Evolutionary conservation across 2,888 invertebrate genomes (phyloP), one percentile per base, ranked within the genome.

Genomic region (Agrotis clavis): DNA sequence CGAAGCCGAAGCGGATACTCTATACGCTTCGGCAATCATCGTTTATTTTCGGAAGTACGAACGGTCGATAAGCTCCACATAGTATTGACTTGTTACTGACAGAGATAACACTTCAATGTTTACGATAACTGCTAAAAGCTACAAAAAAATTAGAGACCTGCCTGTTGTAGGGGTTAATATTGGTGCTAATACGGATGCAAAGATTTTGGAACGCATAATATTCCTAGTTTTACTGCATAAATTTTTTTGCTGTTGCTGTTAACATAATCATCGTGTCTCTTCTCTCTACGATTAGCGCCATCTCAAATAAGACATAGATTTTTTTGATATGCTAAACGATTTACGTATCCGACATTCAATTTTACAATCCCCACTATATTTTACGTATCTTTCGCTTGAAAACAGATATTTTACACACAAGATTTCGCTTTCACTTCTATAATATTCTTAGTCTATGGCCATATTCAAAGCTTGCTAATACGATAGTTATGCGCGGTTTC

Each of bases 401-500:
- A 16, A 60, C 4, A 7, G 59, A 21, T 18, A 35, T 7, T 21
- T 5, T 30, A 25, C 2, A 11, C 13, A 14, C 4, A 6, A 13
- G 1, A 21, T n/a, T n/a, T n/a, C n/a, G n/a, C 11, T 41, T 25
- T 41, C 50, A 1, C 11, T 57, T 57, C 71, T 71, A 18, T 5
- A 0, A 19, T 25, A 19, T 25, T 35, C 1, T 65, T 73, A 67
- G 0, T 73, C 72, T 67, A 7, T 73, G 67, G 9, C 59, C 6
- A 14, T 47, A 19, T 62, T 53, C 41, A 30, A 53, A 59, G 60
- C 50, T 80, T 54, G 61, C 54, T 79, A 67, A 80, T 74, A 57
- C 64, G 53, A 68, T 68, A 65, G 75, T 19, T 65, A 68, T 79
- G 67, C 67, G 45, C 41, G 13, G 21, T 57, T 71, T 63, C 48